These are phyloP conservation scores for Diachasma alloeum DNA, from an alignment of 1,140 invertebrate species.

Conservation along the genomic window DNA sequence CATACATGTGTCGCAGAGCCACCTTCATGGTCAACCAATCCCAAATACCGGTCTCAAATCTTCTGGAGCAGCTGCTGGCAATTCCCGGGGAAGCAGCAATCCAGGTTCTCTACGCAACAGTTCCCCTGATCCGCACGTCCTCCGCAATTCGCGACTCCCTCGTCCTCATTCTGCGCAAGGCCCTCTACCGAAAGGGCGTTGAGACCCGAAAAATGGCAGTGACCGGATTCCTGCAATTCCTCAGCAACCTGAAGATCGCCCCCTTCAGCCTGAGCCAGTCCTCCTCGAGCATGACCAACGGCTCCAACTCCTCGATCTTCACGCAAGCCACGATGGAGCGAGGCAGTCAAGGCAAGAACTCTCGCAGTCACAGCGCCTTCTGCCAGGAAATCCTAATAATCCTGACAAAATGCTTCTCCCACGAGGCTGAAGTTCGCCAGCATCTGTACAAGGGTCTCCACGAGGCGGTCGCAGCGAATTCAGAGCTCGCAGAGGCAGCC, in stretches of 20 bases:
- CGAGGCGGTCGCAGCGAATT: constrained; percentile 60
- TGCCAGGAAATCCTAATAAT: constrained; percentile 70
- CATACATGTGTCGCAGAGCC: constrained; percentile 60
- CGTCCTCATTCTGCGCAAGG: constrained; percentile 68
- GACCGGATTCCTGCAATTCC: constrained; percentile 65
- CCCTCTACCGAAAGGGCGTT: constrained; percentile 64
- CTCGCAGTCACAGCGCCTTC: constrained; percentile 64
- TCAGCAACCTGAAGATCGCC: constrained; percentile 65
- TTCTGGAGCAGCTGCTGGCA: constrained; percentile 64
- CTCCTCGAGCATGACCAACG: constrained; percentile 45
- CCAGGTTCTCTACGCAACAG: constrained; percentile 62
- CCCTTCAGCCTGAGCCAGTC: constrained; percentile 63
- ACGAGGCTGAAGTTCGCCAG: constrained; percentile 67
- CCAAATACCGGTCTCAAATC: constrained; percentile 56
- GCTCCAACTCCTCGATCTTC: constrained; percentile 62
- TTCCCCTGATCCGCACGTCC: constrained; percentile 63
- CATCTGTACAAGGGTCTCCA: constrained; percentile 67
- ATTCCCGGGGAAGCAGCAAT: constrained; percentile 57
- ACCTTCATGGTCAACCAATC: constrained; percentile 63
- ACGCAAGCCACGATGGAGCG: constrained; percentile 58
- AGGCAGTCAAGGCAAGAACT: constrained; percentile 39
- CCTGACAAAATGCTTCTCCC: constrained; percentile 68
- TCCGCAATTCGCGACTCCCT: constrained; percentile 63
- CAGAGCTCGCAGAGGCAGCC: constrained; percentile 59
- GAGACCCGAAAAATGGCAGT: constrained; percentile 67